Evolutionary conservation across 2,888 invertebrate genomes (phyloP), one percentile per base, ranked within the genome.

Genomic region (Drosophila trichaetosa): DNA sequence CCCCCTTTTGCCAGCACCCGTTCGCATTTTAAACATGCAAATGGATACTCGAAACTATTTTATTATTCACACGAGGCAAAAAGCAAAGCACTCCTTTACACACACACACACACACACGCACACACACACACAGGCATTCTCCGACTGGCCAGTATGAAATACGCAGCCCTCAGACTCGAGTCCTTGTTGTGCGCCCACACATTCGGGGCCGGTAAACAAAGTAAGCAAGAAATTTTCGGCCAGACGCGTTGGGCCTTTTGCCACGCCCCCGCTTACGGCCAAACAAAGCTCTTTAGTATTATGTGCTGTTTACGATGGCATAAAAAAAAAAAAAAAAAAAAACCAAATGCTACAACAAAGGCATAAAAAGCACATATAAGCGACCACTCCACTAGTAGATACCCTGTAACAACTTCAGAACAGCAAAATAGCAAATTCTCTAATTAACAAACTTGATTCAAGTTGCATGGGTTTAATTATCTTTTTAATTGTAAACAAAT

Each of bases 41-140:
- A 85, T 87, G 80, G 82, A 84, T 82, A 73, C 80, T 82, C 72
- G 66, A 72, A 87, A 84, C 87, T 87, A 81, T 83, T 85, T 84
- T 87, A 83, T 81, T 84, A 87, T 87, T 87, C 83, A 76, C 85
- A 79, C 81, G 66, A 73, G 79, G 54, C 60, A 63, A 72, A 64
- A 60, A 61, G 73, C 66, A 71, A 65, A 46, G 56, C 29, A 49
- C 40, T 48, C 40, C 16, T 63, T 54, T 48, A 42, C 63, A 49
- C 53, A 46, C 56, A 57, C 38, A 46, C 56, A 63, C 8, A 63
- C n/a, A 24, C 16, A 18, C 56, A 56, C 49, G 2, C 27, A 27
- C 46, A 57, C 29, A 34, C 48, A 29, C 6, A 46, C 51, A 29
- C n/a, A 63, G 62, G 5, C 31, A 36, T 16, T 31, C 36, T 18